phyloP scores from a whole-genome alignment of 2,113 vertebrate species.

The Ariopsis seemanni region DNA sequence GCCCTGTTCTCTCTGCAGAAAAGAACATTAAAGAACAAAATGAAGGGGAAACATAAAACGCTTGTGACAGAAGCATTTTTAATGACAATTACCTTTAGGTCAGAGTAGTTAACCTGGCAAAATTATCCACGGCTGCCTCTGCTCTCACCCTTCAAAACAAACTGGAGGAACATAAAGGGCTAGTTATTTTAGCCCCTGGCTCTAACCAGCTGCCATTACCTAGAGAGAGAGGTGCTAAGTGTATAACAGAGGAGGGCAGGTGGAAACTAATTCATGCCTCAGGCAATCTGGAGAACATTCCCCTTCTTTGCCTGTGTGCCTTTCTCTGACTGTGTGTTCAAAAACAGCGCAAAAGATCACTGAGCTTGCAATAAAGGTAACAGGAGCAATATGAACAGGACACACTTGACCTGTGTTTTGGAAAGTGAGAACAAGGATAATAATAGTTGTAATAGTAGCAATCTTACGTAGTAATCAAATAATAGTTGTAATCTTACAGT shows the following conservation, averaged over 20 bases:
- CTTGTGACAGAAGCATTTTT: slow-evolving; percentile 53
- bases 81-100: slow-evolving; percentile 58
- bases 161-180: slow-evolving; percentile 51
- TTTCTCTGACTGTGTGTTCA: slow-evolving; percentile 28
- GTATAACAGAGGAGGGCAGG: slow-evolving; percentile 56
- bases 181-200: slow-evolving; percentile 53
- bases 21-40: slow-evolving; percentile 41
- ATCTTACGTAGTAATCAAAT: background rate
- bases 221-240: slow-evolving; percentile 56
- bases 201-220: slow-evolving; percentile 53
- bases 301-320: slow-evolving; percentile 43
- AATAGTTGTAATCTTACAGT: background rate
- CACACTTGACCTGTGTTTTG: slow-evolving; percentile 17
- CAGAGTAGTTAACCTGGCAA: slow-evolving; percentile 57
- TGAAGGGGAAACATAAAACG: slow-evolving; percentile 46
- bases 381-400: slow-evolving; percentile 24
- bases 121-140: slow-evolving; percentile 53
- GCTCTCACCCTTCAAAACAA: slow-evolving; percentile 50
- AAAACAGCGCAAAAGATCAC: slow-evolving; percentile 40
- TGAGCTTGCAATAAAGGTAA: slow-evolving; percentile 32
- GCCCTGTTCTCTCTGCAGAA: no score
- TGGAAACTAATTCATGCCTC: slow-evolving; percentile 59
- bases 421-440: background rate
- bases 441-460: background rate
- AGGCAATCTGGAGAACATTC: slow-evolving; percentile 53